phyloP scores from a whole-genome alignment of 2,113 vertebrate genomes.

The Haemorhous mexicanus region DNA sequence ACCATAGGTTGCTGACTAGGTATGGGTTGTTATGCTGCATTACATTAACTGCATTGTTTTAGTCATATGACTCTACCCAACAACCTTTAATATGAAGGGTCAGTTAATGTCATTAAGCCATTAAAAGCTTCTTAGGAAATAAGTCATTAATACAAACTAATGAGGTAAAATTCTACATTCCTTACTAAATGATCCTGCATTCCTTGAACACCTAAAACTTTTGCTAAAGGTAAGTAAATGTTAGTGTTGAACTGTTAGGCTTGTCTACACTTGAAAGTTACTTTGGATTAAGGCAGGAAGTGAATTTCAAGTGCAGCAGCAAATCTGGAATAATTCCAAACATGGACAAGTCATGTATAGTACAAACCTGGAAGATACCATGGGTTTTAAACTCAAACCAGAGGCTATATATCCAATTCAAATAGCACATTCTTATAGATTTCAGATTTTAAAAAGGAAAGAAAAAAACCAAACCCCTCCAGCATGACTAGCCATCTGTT shows the following conservation, averaged over 20 bases:
- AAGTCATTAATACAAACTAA: slow-evolving; percentile 36
- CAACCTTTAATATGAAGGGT: background rate
- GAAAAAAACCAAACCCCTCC: background rate
- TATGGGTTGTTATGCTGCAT: background rate
- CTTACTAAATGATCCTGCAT: background rate
- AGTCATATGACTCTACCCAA: background rate
- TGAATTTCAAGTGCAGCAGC: slow-evolving; percentile 30
- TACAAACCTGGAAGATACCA: background rate
- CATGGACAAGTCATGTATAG: background rate
- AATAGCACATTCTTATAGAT: background rate
- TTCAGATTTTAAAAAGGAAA: background rate
- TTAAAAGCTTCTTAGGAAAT: slow-evolving; percentile 30
- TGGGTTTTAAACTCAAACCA: background rate
- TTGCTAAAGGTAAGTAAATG: background rate
- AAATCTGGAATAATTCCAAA: slow-evolving; percentile 30
- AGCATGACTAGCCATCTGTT: background rate
- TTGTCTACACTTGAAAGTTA: slow-evolving; percentile 42
- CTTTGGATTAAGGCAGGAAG: slow-evolving; percentile 22
- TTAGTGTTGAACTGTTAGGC: background rate
- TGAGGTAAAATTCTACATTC: slow-evolving; percentile 16
- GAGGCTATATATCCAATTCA: background rate
- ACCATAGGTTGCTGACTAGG: background rate
- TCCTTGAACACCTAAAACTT: slow-evolving; percentile 42
- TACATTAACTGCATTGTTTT: background rate
- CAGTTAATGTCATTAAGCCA: background rate